These are phyloP conservation scores for Setipinna tenuifilis DNA, from an alignment of 2,797 vertebrate species.

Conservation along the genomic window DNA sequence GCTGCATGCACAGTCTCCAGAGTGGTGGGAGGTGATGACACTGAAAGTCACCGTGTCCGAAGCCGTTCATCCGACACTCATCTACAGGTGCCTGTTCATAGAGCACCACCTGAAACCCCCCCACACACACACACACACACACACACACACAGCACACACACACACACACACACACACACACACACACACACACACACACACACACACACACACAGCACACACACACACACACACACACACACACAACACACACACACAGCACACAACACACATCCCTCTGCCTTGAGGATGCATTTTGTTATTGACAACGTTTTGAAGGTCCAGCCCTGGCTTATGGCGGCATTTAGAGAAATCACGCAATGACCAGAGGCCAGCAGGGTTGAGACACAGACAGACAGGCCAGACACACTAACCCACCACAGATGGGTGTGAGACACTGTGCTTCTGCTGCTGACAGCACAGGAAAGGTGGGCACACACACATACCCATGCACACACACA, in stretches of 20 bases:
- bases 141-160: no score
- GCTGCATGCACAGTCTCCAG: slow-evolving; percentile 64
- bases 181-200: no score
- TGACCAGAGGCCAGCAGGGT: neutral
- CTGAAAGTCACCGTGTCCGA: slow-evolving; percentile 85
- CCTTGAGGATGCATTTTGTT: neutral
- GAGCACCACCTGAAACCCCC: slow-evolving; percentile 74
- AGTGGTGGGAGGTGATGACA: slow-evolving; percentile 78
- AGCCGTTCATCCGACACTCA: slow-evolving; percentile 75
- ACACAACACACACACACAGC: no score
- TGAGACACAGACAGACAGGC: neutral
- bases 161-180: no score
- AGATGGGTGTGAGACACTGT: neutral
- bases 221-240: no score
- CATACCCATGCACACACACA: neutral
- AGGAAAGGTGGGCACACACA: neutral
- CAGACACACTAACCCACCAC: neutral
- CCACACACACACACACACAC: slow-evolving; percentile 3
- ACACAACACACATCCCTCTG: neutral
- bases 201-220: no score
- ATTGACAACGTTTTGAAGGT: neutral
- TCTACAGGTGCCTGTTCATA: slow-evolving; percentile 79
- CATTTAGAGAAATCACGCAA: neutral
- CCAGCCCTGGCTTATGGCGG: neutral
- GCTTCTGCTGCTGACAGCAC: slow-evolving; percentile 1